phyloP scores from a whole-genome alignment of 2,113 vertebrate species.

The Ia io region DNA sequence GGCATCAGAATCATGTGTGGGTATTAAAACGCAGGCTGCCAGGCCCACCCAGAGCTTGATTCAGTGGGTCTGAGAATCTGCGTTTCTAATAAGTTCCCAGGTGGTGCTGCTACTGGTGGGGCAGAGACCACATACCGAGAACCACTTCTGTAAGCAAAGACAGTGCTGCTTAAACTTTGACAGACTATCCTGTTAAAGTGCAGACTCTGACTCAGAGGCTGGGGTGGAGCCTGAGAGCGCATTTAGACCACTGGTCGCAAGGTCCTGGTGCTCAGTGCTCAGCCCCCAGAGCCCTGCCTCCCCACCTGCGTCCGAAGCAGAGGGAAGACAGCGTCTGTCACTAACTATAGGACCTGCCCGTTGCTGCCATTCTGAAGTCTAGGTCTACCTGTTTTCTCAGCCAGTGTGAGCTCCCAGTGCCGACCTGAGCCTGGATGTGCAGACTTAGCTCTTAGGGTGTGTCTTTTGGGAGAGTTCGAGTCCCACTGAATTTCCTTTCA shows the following conservation, averaged over 20 bases:
- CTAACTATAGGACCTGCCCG: too few relatives aligned
- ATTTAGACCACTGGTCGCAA: not conserved
- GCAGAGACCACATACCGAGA: not conserved
- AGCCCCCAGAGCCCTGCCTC: not conserved
- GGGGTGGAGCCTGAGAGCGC: not conserved
- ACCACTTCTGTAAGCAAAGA: not conserved
- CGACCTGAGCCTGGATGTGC: not conserved
- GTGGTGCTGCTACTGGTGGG: too few relatives aligned
- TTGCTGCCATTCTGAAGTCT: not conserved
- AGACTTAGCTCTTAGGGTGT: not conserved
- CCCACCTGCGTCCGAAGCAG: fast-evolving
- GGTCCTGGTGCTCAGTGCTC: not conserved
- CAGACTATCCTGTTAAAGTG: not conserved
- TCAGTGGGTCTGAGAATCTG: not conserved
- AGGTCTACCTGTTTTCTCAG: not conserved
- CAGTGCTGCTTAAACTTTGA: not conserved
- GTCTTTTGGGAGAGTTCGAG: not conserved
- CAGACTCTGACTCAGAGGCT: not conserved
- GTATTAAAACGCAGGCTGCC: not conserved
- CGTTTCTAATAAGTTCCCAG: not conserved
- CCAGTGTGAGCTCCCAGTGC: not conserved
- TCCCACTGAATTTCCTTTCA: not conserved
- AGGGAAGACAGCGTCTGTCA: not conserved
- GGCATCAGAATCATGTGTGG: fast-evolving
- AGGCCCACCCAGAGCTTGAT: not conserved